phyloP scores from a whole-genome alignment of 2,888 invertebrate species.

The Sussaba pulchella region DNA sequence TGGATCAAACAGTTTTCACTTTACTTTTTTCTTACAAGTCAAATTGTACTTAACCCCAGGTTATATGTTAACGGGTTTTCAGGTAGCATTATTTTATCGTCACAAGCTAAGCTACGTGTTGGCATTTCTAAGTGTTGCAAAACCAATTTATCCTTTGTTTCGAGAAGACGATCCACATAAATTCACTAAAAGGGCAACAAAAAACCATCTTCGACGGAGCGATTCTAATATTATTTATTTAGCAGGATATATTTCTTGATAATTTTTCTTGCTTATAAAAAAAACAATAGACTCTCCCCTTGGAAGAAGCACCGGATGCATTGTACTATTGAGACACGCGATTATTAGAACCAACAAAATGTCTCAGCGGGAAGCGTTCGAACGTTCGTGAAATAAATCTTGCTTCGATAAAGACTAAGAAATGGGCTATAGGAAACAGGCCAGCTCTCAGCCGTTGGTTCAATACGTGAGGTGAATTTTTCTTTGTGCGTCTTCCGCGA shows the following conservation, averaged over 20 bases:
- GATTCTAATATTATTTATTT: background rate
- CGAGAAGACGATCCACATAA: no score
- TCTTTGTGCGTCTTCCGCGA: slow-evolving; percentile 45
- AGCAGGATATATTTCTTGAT: background rate
- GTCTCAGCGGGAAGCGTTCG: slow-evolving; percentile 34
- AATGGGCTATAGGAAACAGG: slow-evolving; percentile 39
- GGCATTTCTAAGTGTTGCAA: no score
- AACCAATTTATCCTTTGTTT: no score
- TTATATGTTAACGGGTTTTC: no score
- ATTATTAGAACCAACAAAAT: slow-evolving; percentile 19
- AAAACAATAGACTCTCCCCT: slow-evolving; percentile 26
- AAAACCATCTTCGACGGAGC: background rate
- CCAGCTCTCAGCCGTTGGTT: slow-evolving; percentile 40
- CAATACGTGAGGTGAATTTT: slow-evolving; percentile 49
- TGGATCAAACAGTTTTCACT: no score
- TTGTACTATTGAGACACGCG: slow-evolving; percentile 13
- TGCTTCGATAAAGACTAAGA: slow-evolving; percentile 40
- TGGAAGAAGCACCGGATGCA: background rate
- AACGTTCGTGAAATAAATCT: slow-evolving; percentile 56
- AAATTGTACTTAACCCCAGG: no score
- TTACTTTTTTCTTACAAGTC: no score
- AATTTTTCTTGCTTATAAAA: slow-evolving; percentile 12
- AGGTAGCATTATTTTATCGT: no score
- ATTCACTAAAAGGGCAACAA: background rate
- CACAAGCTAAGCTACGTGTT: no score